These are phyloP conservation scores for Ceratitis capitata DNA, from an alignment of 1,140 invertebrate species.

Conservation along the genomic window DNA sequence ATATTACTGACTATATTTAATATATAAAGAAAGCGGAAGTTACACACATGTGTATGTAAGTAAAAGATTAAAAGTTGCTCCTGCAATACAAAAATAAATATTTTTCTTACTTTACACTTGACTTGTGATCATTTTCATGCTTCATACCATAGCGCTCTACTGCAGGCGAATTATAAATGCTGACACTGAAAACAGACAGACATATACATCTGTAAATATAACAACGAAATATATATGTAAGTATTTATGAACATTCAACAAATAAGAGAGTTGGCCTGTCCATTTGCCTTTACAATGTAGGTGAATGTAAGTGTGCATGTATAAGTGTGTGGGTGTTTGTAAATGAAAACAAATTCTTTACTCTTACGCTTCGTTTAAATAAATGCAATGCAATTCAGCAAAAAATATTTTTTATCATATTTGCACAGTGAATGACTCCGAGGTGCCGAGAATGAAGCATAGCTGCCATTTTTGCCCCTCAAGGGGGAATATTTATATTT, in stretches of 20 bases:
- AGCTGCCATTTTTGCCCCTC: background rate
- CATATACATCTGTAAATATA: slow-evolving; percentile 12
- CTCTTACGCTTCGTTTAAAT: slow-evolving; percentile 37
- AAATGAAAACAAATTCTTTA: slow-evolving; percentile 1
- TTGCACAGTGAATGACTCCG: slow-evolving; percentile 45
- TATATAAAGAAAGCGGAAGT: background rate
- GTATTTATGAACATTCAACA: background rate
- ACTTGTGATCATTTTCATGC: slow-evolving; percentile 20
- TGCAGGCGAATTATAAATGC: background rate
- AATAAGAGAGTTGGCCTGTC: background rate
- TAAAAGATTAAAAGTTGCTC: slow-evolving; percentile 24
- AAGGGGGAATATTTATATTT: background rate
- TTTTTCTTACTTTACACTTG: slow-evolving; percentile 27
- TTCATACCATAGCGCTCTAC: background rate
- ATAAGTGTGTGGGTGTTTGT: background rate
- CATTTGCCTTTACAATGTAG: background rate
- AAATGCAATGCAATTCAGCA: slow-evolving; percentile 37
- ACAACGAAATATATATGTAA: background rate
- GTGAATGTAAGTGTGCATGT: background rate
- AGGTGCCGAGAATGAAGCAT: slow-evolving; percentile 30
- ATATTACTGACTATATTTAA: too few relatives aligned
- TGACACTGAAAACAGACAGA: slow-evolving; percentile 10
- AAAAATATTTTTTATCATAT: slow-evolving; percentile 43
- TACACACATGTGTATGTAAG: background rate
- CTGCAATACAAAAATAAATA: slow-evolving; percentile 27